Percentiles rank a stretch among this genome's conserved stretches.
These are phyloP conservation scores for Dynastes tityus DNA, from an alignment of 2,888 invertebrate species.

Conservation along the genomic window DNA sequence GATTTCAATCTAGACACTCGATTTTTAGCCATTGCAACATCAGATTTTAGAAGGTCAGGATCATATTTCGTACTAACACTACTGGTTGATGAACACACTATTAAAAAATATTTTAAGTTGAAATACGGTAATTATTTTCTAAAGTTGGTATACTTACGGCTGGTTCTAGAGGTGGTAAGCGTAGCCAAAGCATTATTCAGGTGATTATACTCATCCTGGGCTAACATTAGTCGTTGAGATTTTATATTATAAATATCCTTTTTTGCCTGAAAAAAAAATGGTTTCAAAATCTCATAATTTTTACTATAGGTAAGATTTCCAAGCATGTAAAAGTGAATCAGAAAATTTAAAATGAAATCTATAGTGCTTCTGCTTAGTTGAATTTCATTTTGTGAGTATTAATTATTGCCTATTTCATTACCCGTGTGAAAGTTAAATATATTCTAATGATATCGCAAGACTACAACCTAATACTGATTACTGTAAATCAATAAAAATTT, in stretches of 20 bases:
- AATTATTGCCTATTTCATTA: too few species aligned
- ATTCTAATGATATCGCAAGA: too few species aligned
- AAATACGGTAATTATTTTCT: neutral
- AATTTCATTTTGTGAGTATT: too few species aligned
- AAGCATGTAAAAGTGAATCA: too few species aligned
- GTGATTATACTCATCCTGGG: slow-evolving; percentile 96
- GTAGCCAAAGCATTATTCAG: slow-evolving; percentile 89
- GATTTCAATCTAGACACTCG: slow-evolving; percentile 91
- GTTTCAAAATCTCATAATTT: neutral
- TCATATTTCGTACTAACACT: slow-evolving; percentile 94
- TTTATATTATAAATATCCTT: slow-evolving; percentile 97
- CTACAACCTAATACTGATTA: too few species aligned
- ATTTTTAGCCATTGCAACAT: slow-evolving; percentile 91
- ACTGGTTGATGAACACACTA: slow-evolving; percentile 91
- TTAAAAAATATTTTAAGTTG: slow-evolving; percentile 58
- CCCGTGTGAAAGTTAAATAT: too few species aligned
- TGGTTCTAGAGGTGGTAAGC: slow-evolving; percentile 90
- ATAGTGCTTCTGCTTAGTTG: too few species aligned
- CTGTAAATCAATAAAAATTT: too few species aligned
- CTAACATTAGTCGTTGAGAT: slow-evolving; percentile 92
- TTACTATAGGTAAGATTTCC: too few species aligned
- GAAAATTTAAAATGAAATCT: too few species aligned
- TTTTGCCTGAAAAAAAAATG: slow-evolving; percentile 82
- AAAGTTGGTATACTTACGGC: slow-evolving; percentile 81
- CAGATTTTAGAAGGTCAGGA: slow-evolving; percentile 93